Base-by-base conservation (phyloP, 2,888 invertebrate species). In the Cartodere bifasciata region DNA sequence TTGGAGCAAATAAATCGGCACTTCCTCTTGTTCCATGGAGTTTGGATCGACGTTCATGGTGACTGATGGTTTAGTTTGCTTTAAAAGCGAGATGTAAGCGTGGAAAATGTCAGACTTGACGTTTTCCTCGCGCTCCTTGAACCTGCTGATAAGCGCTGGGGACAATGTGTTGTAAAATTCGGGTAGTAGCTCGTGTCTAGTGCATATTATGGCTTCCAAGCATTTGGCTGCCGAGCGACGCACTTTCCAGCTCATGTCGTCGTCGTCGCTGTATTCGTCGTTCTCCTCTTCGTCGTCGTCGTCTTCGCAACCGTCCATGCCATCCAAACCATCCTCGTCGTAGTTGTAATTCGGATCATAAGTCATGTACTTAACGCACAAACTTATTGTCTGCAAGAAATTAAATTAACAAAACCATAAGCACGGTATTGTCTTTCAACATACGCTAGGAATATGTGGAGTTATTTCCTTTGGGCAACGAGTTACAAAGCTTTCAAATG, bases 311-410 rank as follows among this genome's bases (percentile, higher is more conserved):
- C 79, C 86, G 52, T 78, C 80, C 20, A 71, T 69, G 4, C 71
- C 71, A 29, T 73, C 67, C 36, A 77, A 78, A 44, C 81, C 80
- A 44, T 83, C 85, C 39, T 86, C 90, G 56, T 94, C 97, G 51
- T 98, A 98, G 62, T 97, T 95, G 57, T 98, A 98, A 60, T 99
- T 99, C 1, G 98, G 98, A 64, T 98, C 98, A 51, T 97, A 92
- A 1, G 86, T 85, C 40, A 99, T 76, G 63, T 90, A 91, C 54
- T 80, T 72, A 37, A 95, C 65, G 56, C 94, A 94, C 24, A 95
- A 70, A 38, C 80, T 74, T 13, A 86, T 80, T 36, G 87, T 85
- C 83, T 84, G 42, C 12, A 40, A 40, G 14, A n/a, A n/a, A n/a
- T n/a, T n/a, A n/a, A 20, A 5, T 26, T 27, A 28, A 34, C 15